Evolutionary conservation across 2,888 invertebrate genomes (phyloP).

Genomic region (Hermodice carunculata): DNA sequence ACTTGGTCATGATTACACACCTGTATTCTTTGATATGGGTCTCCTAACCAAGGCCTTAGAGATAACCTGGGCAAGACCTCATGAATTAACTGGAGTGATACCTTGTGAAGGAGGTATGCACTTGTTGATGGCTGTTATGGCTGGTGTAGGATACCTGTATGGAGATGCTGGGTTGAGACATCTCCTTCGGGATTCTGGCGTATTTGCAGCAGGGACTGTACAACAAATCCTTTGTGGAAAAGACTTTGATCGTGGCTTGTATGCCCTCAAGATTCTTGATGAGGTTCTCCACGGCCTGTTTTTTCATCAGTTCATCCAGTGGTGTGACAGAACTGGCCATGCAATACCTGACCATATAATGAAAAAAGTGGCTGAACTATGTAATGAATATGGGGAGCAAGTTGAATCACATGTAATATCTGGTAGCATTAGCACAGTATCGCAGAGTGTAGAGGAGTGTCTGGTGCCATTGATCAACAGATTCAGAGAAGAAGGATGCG

Average conservation of each 20-base stretch:
- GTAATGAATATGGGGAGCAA: too few relatives aligned
- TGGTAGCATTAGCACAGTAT: too few relatives aligned
- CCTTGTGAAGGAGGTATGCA: constrained; percentile 13
- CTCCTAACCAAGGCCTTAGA: constrained; percentile 10
- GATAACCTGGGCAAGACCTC: constrained; percentile 8
- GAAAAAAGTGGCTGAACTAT: too few relatives aligned
- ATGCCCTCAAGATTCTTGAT: not conserved
- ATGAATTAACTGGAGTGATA: not conserved
- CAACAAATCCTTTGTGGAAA: not conserved
- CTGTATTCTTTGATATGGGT: constrained; percentile 9
- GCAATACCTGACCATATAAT: too few relatives aligned
- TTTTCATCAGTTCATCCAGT: too few relatives aligned
- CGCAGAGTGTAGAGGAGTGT: too few relatives aligned
- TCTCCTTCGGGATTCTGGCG: not conserved
- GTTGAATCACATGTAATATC: too few relatives aligned
- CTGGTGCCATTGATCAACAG: too few relatives aligned
- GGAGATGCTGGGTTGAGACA: not conserved
- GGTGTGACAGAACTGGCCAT: too few relatives aligned
- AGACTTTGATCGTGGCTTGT: constrained; percentile 4
- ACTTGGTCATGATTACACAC: constrained; percentile 5
- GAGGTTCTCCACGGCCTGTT: too few relatives aligned
- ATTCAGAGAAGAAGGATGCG: too few relatives aligned
- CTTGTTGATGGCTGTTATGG: constrained; percentile 2
- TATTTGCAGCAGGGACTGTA: constrained; percentile 1
- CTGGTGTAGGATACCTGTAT: not conserved